phyloP scores from a whole-genome alignment of 2,888 invertebrate species.

The Lasius platythorax region DNA sequence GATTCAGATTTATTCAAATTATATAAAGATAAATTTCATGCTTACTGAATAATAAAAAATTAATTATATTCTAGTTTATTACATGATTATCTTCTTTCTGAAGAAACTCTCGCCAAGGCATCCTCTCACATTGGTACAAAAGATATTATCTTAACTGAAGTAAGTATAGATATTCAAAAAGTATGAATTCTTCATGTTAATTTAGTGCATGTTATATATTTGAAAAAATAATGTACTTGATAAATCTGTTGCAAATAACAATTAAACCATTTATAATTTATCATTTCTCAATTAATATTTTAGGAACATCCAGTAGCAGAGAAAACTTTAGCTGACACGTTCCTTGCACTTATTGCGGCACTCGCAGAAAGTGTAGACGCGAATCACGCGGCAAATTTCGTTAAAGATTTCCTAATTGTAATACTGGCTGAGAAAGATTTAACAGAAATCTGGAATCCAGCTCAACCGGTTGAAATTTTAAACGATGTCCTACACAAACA shows the following conservation, averaged over 20 bases:
- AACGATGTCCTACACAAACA: slow-evolving; percentile 88
- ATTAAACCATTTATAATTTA: neutral
- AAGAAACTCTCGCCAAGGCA: slow-evolving; percentile 90
- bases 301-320: slow-evolving; percentile 91
- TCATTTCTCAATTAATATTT: slow-evolving; percentile 30
- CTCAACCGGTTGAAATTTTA: slow-evolving; percentile 92
- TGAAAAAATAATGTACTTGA: neutral
- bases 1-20: neutral
- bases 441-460: slow-evolving; percentile 93
- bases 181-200: neutral
- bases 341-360: slow-evolving; percentile 94
- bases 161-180: slow-evolving; percentile 86
- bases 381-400: slow-evolving; percentile 91
- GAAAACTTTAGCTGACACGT: slow-evolving; percentile 90
- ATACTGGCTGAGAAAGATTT: slow-evolving; percentile 95
- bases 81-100: slow-evolving; percentile 89
- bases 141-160: slow-evolving; percentile 93
- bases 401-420: slow-evolving; percentile 95
- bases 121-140: slow-evolving; percentile 92
- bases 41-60: slow-evolving; percentile 26
- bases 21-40: neutral
- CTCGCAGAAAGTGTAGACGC: slow-evolving; percentile 90
- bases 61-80: slow-evolving; percentile 86
- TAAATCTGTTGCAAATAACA: neutral
- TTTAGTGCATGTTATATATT: neutral